phyloP scores from a whole-genome alignment of 2,888 invertebrate genomes.

The Sphinx pinastri region DNA sequence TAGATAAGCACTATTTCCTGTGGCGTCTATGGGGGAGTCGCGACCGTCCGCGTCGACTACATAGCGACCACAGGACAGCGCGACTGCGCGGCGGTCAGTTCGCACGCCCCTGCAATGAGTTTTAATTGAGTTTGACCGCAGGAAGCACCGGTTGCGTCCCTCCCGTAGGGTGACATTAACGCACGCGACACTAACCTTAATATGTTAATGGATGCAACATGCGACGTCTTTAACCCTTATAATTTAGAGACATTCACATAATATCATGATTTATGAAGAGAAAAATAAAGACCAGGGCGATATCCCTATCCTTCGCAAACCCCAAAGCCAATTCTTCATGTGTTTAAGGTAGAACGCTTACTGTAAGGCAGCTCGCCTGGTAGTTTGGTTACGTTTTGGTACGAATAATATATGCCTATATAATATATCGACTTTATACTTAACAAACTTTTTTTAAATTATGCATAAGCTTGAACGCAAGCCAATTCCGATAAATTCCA shows the following conservation, averaged over 20 bases:
- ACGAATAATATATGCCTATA: too few relatives aligned
- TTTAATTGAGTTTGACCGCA: slow-evolving; percentile 78
- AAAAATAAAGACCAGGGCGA: too few relatives aligned
- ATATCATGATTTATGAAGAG: too few relatives aligned
- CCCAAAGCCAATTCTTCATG: too few relatives aligned
- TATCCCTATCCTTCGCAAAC: too few relatives aligned
- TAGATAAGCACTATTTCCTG: slow-evolving; percentile 71
- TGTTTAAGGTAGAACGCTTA: too few relatives aligned
- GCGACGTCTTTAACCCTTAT: too few relatives aligned
- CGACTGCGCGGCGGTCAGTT: slow-evolving; percentile 57
- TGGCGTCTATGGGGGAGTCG: slow-evolving; percentile 54
- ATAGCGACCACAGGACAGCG: not conserved
- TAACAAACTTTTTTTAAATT: not conserved
- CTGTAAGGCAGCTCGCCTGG: too few relatives aligned
- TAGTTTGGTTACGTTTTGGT: too few relatives aligned
- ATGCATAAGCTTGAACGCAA: not conserved
- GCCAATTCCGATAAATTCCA: slow-evolving; percentile 16
- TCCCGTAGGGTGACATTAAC: slow-evolving; percentile 63
- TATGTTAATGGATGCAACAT: not conserved
- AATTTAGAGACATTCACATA: too few relatives aligned
- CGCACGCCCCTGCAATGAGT: slow-evolving; percentile 81
- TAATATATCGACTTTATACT: too few relatives aligned
- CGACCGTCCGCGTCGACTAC: slow-evolving; percentile 33
- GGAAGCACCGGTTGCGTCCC: slow-evolving; percentile 70
- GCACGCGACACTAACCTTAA: slow-evolving; percentile 12